Percentiles rank a stretch among this genome's conserved stretches.
These are phyloP conservation scores for Hypomecis atomaria DNA, from an alignment of 2,888 invertebrate species.

Conservation along the genomic window DNA sequence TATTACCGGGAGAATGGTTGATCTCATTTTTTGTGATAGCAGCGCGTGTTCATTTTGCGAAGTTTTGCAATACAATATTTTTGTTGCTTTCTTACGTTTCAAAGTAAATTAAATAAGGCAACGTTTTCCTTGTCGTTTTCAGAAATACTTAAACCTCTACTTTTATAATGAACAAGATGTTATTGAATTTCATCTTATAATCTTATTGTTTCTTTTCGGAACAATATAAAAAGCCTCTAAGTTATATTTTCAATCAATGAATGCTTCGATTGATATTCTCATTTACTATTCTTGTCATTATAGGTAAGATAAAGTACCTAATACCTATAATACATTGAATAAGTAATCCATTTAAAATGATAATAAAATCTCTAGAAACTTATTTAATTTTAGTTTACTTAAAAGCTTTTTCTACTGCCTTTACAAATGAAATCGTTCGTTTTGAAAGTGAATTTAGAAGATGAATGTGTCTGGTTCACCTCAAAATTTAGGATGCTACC, in stretches of 20 bases:
- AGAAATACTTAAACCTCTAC: slow-evolving; percentile 2
- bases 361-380: neutral
- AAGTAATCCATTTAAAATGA: too few relatives aligned
- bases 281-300: too few relatives aligned
- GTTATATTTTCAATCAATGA: neutral
- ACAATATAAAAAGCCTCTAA: neutral
- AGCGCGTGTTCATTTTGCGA: slow-evolving; percentile 28
- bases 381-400: neutral
- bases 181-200: neutral
- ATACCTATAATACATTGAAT: too few relatives aligned
- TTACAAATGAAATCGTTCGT: slow-evolving; percentile 7
- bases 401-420: neutral
- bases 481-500: slow-evolving; percentile 40
- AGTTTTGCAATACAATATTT: slow-evolving; percentile 28
- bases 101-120: slow-evolving; percentile 23
- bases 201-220: neutral
- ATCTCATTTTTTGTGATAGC: slow-evolving; percentile 32
- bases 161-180: slow-evolving; percentile 1
- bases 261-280: neutral
- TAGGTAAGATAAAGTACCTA: too few relatives aligned
- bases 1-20: slow-evolving; percentile 34
- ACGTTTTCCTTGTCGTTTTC: slow-evolving; percentile 6
- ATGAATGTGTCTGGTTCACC: slow-evolving; percentile 34
- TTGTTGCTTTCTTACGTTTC: slow-evolving; percentile 25
- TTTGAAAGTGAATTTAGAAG: slow-evolving; percentile 32